Conservation (phyloP, 2,797 vertebrate genomes). For the Agapornis canus region DNA sequence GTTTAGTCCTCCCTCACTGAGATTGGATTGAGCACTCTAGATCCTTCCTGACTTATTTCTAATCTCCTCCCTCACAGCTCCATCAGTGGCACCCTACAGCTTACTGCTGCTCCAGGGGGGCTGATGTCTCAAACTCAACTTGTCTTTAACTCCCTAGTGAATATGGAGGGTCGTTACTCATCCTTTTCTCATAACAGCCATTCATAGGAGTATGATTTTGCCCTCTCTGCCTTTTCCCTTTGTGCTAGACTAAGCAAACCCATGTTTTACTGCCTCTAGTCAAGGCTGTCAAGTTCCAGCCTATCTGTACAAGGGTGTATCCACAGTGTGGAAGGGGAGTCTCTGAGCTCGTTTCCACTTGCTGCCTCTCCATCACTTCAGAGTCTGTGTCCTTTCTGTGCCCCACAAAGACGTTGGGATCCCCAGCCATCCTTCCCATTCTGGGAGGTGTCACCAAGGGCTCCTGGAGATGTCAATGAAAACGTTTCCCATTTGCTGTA, state of each 20-base stretch:
- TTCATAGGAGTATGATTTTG: not conserved
- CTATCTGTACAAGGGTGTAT: not conserved
- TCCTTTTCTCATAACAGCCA: not conserved
- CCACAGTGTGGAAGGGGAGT: rapidly evolving
- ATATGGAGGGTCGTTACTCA: not conserved
- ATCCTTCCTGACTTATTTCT: not conserved
- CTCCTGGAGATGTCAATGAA: not conserved
- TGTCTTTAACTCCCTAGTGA: not conserved
- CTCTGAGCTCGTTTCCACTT: not conserved
- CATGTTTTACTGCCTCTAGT: not conserved
- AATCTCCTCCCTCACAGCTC: not conserved
- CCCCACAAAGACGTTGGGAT: rapidly evolving
- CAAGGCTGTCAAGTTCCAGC: not conserved
- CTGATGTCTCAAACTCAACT: not conserved
- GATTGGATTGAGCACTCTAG: not conserved
- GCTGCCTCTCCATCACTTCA: not conserved
- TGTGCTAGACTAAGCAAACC: not conserved
- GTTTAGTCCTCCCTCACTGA: not conserved
- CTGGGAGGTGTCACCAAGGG: not conserved
- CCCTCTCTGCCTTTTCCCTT: not conserved
- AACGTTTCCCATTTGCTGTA: not conserved
- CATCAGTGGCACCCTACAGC: not conserved
- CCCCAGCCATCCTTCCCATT: not conserved
- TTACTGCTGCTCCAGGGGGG: not conserved
- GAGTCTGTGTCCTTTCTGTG: not conserved